Conservation (phyloP, 2,797 vertebrate species). For the Tragelaphus eurycerus region DNA sequence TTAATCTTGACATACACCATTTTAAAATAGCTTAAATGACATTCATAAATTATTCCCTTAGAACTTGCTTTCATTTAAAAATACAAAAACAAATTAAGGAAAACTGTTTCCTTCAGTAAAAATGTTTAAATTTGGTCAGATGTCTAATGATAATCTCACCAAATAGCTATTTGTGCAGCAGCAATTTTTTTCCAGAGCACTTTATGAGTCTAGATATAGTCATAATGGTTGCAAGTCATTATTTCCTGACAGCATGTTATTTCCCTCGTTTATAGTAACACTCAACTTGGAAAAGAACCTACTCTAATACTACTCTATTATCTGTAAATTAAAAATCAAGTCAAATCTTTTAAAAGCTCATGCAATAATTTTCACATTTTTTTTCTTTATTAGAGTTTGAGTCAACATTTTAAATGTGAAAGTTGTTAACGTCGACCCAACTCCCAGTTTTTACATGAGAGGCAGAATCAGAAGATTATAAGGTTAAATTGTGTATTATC, state of each 20-base stretch:
- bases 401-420: neutral
- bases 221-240: neutral
- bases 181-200: neutral
- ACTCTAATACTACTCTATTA: neutral
- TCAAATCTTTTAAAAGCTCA: neutral
- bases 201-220: neutral
- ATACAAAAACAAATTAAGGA: neutral
- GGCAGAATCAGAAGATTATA: neutral
- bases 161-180: neutral
- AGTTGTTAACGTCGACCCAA: neutral
- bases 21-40: conserved; percentile 11
- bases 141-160: neutral
- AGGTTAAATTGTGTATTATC: neutral
- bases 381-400: neutral
- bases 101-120: neutral
- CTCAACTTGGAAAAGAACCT: neutral
- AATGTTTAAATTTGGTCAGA: conserved; percentile 4
- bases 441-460: neutral
- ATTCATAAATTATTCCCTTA: conserved; percentile 5
- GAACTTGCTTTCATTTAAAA: conserved; percentile 52
- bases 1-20: neutral
- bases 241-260: neutral
- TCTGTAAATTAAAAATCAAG: neutral
- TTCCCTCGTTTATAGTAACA: neutral
- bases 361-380: neutral